Evolutionary conservation across 1,140 invertebrate species (phyloP).

Genomic region (Metopolophium dirhodum): DNA sequence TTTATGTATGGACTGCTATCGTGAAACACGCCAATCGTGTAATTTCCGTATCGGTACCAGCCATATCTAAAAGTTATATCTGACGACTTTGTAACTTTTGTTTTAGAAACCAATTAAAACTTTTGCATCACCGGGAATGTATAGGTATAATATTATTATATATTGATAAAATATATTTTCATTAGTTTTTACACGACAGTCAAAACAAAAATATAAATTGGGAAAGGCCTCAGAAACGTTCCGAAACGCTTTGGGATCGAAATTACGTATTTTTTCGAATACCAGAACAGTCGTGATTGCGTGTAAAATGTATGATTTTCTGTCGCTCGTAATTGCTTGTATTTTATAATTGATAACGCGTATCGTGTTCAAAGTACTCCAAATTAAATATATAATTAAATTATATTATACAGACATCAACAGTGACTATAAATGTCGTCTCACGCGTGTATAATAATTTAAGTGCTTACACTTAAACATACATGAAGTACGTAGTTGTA

Average conservation of each 20-base stretch:
- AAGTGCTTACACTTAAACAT: background rate
- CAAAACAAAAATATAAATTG: background rate
- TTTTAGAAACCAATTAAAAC: slow-evolving; percentile 17
- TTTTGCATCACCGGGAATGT: background rate
- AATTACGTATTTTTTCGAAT: background rate
- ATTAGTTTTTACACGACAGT: background rate
- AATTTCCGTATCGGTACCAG: slow-evolving; percentile 11
- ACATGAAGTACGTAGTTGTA: background rate
- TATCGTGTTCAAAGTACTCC: background rate
- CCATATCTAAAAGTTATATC: background rate
- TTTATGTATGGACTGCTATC: background rate
- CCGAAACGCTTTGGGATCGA: background rate
- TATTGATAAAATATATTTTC: background rate
- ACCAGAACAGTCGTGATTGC: background rate
- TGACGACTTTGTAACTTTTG: background rate
- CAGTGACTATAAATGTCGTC: background rate
- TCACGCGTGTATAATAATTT: background rate
- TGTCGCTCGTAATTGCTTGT: background rate
- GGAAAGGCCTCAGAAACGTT: background rate
- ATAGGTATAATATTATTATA: background rate
- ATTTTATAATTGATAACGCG: background rate
- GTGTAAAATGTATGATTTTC: background rate
- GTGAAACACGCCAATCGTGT: background rate
- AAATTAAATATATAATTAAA: background rate
- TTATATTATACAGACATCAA: background rate